Evolutionary conservation across 2,797 vertebrate species (phyloP), one percentile per base, ranked within the genome.

Genomic region (Selene dorsalis): DNA sequence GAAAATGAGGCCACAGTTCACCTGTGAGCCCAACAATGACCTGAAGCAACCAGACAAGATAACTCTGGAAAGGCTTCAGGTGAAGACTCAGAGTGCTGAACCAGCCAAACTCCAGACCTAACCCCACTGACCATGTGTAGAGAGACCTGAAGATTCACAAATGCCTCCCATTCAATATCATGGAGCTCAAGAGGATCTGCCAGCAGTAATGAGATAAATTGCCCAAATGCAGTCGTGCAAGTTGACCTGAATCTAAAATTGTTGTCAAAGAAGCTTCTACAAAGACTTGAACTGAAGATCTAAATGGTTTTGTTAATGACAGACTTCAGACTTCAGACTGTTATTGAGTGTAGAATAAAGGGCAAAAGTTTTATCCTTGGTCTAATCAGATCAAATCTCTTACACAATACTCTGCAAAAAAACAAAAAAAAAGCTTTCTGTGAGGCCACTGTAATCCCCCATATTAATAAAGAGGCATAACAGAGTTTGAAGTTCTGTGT

Each of bases 401-500:
- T 4, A 50, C n/a, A 24, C 22, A 52, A 13, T 22, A 52, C 11
- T 22, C 0, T 48, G 48, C 45, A 48, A 9, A n/a, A 48, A 48
- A 35, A 7, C 32, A 35, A 35, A 35, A 35, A 35, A 35, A 35
- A 35, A 35, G 9, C 47, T 50, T n/a, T 20, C 47, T 48, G n/a
- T 4, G 43, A 45, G 22, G 22, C 9, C 20, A 4, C 20, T 50
- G 22, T 57, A 50, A 75, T 61, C 39, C 18, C 11, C 38, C 43
- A 52, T 65, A 20, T 60, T 38, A 56, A 70, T 3, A 2, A 26
- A 30, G 26, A 57, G 39, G 28, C 39, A 52, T 62, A 63, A 47
- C n/a, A 52, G 6, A 63, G 38, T 73, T 30, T 47, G 4, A 71
- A 71, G 20, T 59, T 62, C 12, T 66, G 7, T 62, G n/a, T 75